phyloP scores from a whole-genome alignment of 2,113 vertebrate species.

The Bos javanicus region DNA sequence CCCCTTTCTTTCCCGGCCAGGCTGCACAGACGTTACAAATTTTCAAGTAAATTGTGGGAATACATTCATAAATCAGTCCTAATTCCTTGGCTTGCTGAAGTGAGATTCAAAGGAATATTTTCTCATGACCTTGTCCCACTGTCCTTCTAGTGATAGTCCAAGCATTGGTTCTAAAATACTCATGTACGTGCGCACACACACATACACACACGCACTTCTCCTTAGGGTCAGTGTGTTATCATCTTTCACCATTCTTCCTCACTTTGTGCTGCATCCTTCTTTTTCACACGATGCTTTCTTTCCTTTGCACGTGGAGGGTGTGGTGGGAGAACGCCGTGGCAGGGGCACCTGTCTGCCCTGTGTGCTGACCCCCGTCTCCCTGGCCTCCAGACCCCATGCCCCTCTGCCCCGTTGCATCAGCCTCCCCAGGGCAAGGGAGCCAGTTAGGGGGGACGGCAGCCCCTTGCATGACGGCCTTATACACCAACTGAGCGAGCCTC shows the following conservation, averaged over 20 bases:
- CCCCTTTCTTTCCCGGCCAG: conserved; percentile 76
- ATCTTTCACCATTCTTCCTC: not conserved
- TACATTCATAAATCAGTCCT: conserved; percentile 87
- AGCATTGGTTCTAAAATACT: not conserved
- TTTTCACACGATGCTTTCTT: not conserved
- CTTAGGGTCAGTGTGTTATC: not conserved
- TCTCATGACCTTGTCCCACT: conserved; percentile 82
- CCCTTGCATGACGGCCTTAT: fast-evolving
- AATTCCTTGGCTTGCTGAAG: conserved; percentile 79
- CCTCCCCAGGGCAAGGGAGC: not conserved
- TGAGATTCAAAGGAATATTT: conserved; percentile 77
- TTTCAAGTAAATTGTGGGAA: conserved; percentile 89
- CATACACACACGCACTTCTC: conserved; percentile 52
- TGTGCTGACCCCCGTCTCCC: fast-evolving
- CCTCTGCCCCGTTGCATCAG: fast-evolving
- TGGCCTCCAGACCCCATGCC: fast-evolving
- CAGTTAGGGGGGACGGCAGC: fast-evolving
- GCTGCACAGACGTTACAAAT: conserved; percentile 86
- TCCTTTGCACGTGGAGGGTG: fast-evolving
- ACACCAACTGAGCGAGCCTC: not conserved
- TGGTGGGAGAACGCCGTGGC: fast-evolving
- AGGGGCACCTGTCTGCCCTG: no score
- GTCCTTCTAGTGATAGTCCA: conserved; percentile 72
- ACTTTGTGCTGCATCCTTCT: not conserved
- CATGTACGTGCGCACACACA: fast-evolving